A percentile compares a stretch with the other conserved stretches of the same genome.
Evolutionary conservation across 2,888 invertebrate species (phyloP).

Genomic region (Caenorhabditis sp.): DNA sequence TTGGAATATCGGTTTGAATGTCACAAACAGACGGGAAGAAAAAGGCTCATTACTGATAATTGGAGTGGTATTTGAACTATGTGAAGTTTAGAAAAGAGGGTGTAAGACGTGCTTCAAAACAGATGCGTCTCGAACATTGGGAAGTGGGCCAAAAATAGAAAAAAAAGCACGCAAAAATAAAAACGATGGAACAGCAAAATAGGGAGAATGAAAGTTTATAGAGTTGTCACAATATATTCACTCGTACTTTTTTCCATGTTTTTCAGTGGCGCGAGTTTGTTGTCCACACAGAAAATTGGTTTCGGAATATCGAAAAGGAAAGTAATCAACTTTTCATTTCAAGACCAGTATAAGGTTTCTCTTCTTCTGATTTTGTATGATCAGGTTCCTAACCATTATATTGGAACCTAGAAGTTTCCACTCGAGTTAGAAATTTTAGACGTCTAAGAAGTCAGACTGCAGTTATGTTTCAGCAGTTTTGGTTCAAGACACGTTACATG

Average conservation of each 20-base stretch:
- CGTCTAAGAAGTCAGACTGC: too few species aligned
- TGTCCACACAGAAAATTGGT: background rate
- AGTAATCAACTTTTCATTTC: too few species aligned
- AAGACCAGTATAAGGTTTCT: too few species aligned
- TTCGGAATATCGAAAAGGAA: too few species aligned
- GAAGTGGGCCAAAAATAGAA: background rate
- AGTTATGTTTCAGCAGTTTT: too few species aligned
- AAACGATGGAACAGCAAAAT: conserved; percentile 10
- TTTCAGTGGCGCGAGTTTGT: background rate
- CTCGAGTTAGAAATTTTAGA: too few species aligned
- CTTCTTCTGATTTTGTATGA: too few species aligned
- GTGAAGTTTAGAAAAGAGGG: background rate
- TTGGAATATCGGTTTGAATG: conserved; percentile 16
- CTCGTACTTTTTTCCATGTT: conserved; percentile 15
- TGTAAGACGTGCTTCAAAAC: background rate
- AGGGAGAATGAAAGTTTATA: conserved; percentile 15
- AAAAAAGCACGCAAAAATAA: conserved; percentile 5
- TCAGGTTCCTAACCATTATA: too few species aligned
- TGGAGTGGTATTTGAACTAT: conserved; percentile 22
- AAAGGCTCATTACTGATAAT: conserved; percentile 25
- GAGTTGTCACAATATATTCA: conserved; percentile 32
- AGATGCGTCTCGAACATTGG: conserved; percentile 12
- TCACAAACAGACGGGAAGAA: background rate
- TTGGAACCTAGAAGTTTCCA: too few species aligned
- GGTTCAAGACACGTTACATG: too few species aligned